Percentiles rank a stretch among this genome's conserved stretches.
These are phyloP conservation scores for Agonopterix heracliana DNA, from an alignment of 2,888 invertebrate species.

Conservation along the genomic window DNA sequence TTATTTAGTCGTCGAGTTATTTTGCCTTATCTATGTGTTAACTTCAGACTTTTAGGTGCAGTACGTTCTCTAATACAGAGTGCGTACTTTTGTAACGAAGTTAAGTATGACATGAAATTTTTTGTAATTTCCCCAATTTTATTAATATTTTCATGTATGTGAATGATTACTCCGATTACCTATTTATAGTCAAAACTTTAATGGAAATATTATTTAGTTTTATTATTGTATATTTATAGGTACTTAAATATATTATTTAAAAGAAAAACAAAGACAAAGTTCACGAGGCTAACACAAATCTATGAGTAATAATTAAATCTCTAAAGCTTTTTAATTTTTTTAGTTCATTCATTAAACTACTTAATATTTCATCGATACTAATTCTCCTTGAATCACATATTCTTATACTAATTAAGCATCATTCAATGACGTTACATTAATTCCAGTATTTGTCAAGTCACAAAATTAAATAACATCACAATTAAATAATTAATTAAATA, in stretches of 20 bases:
- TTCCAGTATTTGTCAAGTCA: too few relatives aligned
- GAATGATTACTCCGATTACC: constrained; percentile 68
- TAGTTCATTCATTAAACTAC: too few relatives aligned
- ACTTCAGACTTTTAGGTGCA: background rate
- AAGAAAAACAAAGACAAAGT: constrained; percentile 57
- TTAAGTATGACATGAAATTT: background rate
- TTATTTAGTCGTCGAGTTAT: too few relatives aligned
- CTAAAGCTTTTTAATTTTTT: too few relatives aligned
- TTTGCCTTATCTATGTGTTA: background rate
- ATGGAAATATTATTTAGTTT: constrained; percentile 39
- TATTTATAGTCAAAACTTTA: constrained; percentile 63
- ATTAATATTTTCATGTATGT: constrained; percentile 25
- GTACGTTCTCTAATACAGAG: background rate
- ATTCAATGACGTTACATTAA: too few relatives aligned
- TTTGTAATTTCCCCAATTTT: background rate
- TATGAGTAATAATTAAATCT: background rate
- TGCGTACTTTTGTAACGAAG: background rate
- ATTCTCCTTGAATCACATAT: too few relatives aligned
- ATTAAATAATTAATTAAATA: too few relatives aligned
- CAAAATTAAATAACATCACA: too few relatives aligned
- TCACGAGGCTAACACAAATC: constrained; percentile 51
- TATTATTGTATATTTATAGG: constrained; percentile 42
- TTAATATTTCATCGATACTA: too few relatives aligned
- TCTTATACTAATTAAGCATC: too few relatives aligned
- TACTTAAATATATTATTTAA: constrained; percentile 36